Percentiles rank a stretch among this genome's conserved stretches.
Evolutionary conservation across 2,797 vertebrate species (phyloP).

Genomic region (Ciconia nigra): DNA sequence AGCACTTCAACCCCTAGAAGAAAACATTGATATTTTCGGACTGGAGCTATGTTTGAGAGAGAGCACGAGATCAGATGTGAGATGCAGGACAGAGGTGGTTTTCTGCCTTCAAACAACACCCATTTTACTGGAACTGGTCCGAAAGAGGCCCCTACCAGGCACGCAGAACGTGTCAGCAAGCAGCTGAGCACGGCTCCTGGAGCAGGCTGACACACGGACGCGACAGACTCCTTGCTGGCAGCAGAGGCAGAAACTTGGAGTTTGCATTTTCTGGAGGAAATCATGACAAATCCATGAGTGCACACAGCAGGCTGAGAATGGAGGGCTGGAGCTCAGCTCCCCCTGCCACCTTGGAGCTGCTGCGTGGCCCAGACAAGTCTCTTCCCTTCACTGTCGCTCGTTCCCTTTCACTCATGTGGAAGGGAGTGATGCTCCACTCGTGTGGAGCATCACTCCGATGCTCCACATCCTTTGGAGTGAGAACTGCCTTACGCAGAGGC

Average conservation of each 20-base stretch:
- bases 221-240: neutral
- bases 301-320: neutral
- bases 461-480: neutral
- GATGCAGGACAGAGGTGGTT: neutral
- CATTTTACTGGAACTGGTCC: neutral
- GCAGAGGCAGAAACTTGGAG: neutral
- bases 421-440: too few relatives aligned
- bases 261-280: neutral
- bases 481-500: neutral
- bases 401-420: accelerated
- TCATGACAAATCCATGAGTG: neutral
- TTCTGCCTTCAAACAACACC: neutral
- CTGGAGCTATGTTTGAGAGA: neutral
- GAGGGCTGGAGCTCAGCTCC: neutral
- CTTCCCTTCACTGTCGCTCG: neutral
- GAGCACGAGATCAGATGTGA: neutral
- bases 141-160: neutral
- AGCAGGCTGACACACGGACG: neutral
- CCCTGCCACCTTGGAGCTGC: neutral
- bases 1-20: neutral
- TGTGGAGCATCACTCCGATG: too few relatives aligned
- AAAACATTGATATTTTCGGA: neutral
- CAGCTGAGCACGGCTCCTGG: neutral
- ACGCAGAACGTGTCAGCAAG: neutral
- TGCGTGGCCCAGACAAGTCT: neutral